Base-by-base conservation (phyloP, 2,113 vertebrate genomes). In the Pardalotus punctatus region DNA sequence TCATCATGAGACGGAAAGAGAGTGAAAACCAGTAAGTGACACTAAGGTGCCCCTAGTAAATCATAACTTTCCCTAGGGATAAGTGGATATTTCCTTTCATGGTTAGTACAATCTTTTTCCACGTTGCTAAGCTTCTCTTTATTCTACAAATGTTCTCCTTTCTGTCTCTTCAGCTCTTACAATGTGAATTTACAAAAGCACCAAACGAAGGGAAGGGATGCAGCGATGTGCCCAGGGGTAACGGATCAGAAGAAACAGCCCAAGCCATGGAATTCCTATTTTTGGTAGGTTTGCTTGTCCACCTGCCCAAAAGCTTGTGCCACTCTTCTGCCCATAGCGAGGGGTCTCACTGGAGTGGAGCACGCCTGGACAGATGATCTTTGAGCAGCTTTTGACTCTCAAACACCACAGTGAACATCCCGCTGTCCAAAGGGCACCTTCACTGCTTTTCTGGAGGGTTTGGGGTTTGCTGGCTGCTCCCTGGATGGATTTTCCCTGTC, bases 201-300 rank as follows among this genome's bases (percentile, higher is more conserved):
- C 0, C 0, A 22, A 58, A 3, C 0, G 17, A 27, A 90, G 27
- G 70, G 48, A 22, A 31, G 11, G 35, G 71, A 42, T 11, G 24
- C n/a, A 31, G 40, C 0, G 0, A 2, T 3, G 22, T 5, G 4
- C 62, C 40, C 7, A 0, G 5, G 24, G 31, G 2, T 4, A 1
- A 6, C 0, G 1, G 31, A 3, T 6, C 36, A 24, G 1, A 27
- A 50, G 53, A 31, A 65, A 61, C 74, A 62, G 22, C 82, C 71
- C 3, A 1, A 51, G 62, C 80, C 17, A 1, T 86, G 93, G 83
- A 13, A 18, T 38, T 69, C 72, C 54, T 90, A 92, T 65, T 86
- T 95, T 25, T 92, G 96, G 94, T 96, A 69, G 24, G 93, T 90
- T 80, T 83, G 14, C 65, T 45, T 27, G 19, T n/a, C 70, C 8